Percentiles rank a stretch among this genome's conserved stretches.
phyloP scores from a whole-genome alignment of 2,797 vertebrate species.

The Lutjanus argentimaculatus region DNA sequence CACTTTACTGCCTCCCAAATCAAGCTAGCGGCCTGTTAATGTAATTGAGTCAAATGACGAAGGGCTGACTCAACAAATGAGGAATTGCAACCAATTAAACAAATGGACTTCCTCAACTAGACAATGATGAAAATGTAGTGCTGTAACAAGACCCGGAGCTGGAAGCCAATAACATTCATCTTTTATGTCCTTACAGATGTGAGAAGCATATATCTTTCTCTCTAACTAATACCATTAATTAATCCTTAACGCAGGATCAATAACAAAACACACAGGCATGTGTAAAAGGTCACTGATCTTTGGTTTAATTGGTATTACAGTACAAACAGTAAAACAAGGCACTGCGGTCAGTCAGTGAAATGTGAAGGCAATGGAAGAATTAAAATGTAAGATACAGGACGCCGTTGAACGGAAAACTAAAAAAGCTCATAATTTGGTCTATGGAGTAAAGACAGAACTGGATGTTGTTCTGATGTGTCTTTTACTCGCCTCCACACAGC shows the following conservation, averaged over 20 bases:
- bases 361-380: slow-evolving; percentile 27
- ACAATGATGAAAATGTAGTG: slow-evolving; percentile 59
- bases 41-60: slow-evolving; percentile 76
- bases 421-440: slow-evolving; percentile 15
- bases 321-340: slow-evolving; percentile 69
- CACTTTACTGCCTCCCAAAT: slow-evolving; percentile 73
- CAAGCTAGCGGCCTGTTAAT: slow-evolving; percentile 66
- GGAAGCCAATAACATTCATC: slow-evolving; percentile 57
- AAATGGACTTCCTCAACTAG: slow-evolving; percentile 72
- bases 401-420: not conserved
- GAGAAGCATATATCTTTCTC: slow-evolving; percentile 26
- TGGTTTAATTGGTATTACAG: slow-evolving; percentile 77
- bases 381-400: not conserved
- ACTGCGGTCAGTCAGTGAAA: slow-evolving; percentile 57
- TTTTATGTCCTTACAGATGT: slow-evolving; percentile 59
- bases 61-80: slow-evolving; percentile 77
- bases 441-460: not conserved
- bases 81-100: slow-evolving; percentile 73
- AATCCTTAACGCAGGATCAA: slow-evolving; percentile 49
- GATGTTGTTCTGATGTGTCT: slow-evolving; percentile 31
- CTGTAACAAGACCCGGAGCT: slow-evolving; percentile 34
- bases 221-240: slow-evolving; percentile 43
- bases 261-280: slow-evolving; percentile 59
- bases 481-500: slow-evolving; percentile 94
- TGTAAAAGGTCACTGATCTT: slow-evolving; percentile 73